Base-by-base conservation (phyloP, 2,888 invertebrate species). In the Agonopterix alstromeriana region DNA sequence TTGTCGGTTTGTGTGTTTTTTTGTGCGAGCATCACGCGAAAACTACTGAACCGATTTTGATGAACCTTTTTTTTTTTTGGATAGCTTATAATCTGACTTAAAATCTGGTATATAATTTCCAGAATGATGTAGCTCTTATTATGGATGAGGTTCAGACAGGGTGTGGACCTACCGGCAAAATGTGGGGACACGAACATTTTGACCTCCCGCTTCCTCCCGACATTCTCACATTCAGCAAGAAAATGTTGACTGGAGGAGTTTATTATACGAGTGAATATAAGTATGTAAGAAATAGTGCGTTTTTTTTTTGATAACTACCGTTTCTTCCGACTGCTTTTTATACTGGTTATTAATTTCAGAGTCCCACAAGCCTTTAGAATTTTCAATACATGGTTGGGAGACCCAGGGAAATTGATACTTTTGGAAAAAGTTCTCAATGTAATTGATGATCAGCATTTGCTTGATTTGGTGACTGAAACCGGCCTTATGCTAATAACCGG, bases 371-470 rank as follows among this genome's bases (percentile, higher is more conserved):
- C 95, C 0, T 98, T 94, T 77, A 91, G 99, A 51, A 94, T 99
- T 57, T 99, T 98, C 84, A 99, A 99, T 83, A 99, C 99, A 0
- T 99, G 99, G 99, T 96, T 99, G 94, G 99, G 99, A 8, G 99
- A 99, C 79, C 98, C 99, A 2, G 93, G 96, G 51, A 99, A 99
- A 84, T 71, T 99, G 44, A 82, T 98, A 41, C 82, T 99, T 12
- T 82, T 99, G 48, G 96, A 97, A 70, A 93, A 92, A 53, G 92
- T 98, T 8, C 65, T 98, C 41, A 91, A 95, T 44, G 95, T 97
- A 0, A 95, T 99, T 5, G 91, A 93, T 64, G 89, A 92, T 27
- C 94, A 98, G 17, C 92, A 94, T 47, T 90, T 99, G 10, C 73
- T 99, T 43, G 84, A 91, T 1, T 90, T 92, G 58, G 97, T 96